A percentile compares a stretch with the other conserved stretches of the same genome.
phyloP scores from a whole-genome alignment of 2,888 invertebrate genomes.

The Cynaeus angustus region DNA sequence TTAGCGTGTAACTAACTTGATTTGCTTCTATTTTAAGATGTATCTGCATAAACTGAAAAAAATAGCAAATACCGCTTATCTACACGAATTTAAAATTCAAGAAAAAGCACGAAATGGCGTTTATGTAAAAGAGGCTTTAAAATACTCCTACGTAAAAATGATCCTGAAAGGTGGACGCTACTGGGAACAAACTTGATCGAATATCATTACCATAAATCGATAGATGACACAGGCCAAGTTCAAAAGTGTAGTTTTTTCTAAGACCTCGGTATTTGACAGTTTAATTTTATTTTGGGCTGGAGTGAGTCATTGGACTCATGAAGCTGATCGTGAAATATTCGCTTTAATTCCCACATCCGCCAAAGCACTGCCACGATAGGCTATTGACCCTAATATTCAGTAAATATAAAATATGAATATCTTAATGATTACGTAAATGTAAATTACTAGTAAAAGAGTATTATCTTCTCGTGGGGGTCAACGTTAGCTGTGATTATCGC shows the following conservation, averaged over 20 bases:
- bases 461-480: slow-evolving; percentile 16
- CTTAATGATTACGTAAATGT: slow-evolving; percentile 29
- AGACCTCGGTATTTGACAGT: slow-evolving; percentile 10
- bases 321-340: slow-evolving; percentile 39
- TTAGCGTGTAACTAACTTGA: slow-evolving; percentile 1
- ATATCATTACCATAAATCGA: slow-evolving; percentile 10
- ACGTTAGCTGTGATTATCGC: slow-evolving; percentile 13
- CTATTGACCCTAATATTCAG: slow-evolving; percentile 37
- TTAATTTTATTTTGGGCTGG: slow-evolving; percentile 35
- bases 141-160: neutral
- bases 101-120: too few species aligned
- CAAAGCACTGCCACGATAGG: slow-evolving; percentile 23
- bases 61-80: too few species aligned
- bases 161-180: neutral
- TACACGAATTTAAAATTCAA: neutral
- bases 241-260: slow-evolving; percentile 13
- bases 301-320: slow-evolving; percentile 39
- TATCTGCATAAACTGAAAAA: too few species aligned
- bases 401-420: slow-evolving; percentile 30
- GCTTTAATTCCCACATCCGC: slow-evolving; percentile 41
- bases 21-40: neutral
- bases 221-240: slow-evolving; percentile 19
- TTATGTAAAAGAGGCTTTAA: too few species aligned
- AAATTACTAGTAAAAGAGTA: slow-evolving; percentile 12
- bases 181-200: slow-evolving; percentile 18